These are phyloP conservation scores for Bedellia somnulentella DNA, from an alignment of 2,888 invertebrate species.

Conservation along the genomic window DNA sequence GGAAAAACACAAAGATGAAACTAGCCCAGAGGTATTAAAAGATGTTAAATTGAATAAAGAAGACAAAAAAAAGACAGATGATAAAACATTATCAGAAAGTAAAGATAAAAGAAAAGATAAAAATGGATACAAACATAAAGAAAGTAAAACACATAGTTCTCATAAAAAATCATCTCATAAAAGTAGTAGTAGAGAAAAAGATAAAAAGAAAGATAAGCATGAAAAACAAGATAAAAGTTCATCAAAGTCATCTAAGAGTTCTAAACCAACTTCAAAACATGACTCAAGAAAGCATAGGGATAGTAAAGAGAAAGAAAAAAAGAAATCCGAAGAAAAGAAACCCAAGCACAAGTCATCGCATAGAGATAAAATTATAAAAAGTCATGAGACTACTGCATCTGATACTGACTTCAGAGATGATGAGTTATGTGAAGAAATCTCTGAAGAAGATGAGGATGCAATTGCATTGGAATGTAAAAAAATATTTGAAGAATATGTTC, in stretches of 20 bases:
- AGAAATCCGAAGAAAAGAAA: background rate
- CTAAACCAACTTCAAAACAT: background rate
- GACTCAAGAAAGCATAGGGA: background rate
- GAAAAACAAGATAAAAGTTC: constrained; percentile 13
- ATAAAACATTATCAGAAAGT: constrained; percentile 8
- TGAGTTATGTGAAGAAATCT: constrained; percentile 31
- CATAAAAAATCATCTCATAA: constrained; percentile 21
- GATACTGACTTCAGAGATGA: too few species aligned
- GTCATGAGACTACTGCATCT: too few species aligned
- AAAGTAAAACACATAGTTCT: constrained; percentile 19
- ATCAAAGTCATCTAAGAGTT: constrained; percentile 3
- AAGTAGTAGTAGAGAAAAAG: constrained; percentile 32
- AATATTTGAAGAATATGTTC: constrained; percentile 82
- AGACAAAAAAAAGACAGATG: constrained; percentile 11
- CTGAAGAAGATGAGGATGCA: constrained; percentile 67
- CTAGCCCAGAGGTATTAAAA: too few species aligned
- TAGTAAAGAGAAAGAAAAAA: too few species aligned
- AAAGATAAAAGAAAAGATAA: constrained; percentile 9
- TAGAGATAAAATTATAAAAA: too few species aligned
- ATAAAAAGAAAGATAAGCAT: constrained; percentile 24
- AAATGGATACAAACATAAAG: constrained; percentile 18
- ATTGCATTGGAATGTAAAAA: constrained; percentile 81
- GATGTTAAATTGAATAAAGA: constrained; percentile 13
- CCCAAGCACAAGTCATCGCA: too few species aligned
- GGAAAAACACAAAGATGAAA: constrained; percentile 22